Percentiles rank a stretch among this genome's conserved stretches.
These are phyloP conservation scores for Elysia chlorotica DNA, from an alignment of 1,140 invertebrate species.

Conservation along the genomic window DNA sequence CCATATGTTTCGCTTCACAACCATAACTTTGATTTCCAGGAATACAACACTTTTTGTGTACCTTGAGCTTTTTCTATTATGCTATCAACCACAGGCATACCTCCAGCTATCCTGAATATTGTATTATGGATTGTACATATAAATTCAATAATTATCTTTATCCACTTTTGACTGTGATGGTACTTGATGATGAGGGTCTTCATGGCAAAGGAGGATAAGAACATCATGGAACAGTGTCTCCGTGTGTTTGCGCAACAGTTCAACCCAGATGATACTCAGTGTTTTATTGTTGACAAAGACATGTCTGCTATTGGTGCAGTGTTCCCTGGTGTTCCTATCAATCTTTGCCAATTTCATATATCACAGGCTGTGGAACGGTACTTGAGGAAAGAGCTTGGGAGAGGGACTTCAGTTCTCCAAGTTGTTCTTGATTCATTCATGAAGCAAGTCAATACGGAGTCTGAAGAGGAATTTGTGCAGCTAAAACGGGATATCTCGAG, in stretches of 20 bases:
- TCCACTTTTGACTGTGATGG: neutral
- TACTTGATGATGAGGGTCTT: slow-evolving; percentile 1
- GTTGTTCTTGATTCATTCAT: neutral
- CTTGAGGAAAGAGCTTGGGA: neutral
- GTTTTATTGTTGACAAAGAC: slow-evolving; percentile 4
- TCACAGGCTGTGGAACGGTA: neutral
- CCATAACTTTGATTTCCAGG: too few species aligned
- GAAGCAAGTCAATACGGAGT: neutral
- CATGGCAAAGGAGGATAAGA: neutral
- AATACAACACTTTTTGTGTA: too few species aligned
- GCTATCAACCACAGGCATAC: too few species aligned
- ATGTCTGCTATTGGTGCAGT: neutral
- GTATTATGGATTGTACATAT: neutral
- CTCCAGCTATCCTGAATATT: neutral
- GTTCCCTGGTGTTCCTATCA: neutral
- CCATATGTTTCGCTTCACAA: too few species aligned
- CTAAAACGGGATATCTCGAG: neutral
- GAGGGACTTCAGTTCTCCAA: neutral
- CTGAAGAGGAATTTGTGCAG: neutral
- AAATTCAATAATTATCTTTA: neutral
- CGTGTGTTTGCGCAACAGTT: slow-evolving; percentile 1
- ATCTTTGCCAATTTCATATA: slow-evolving; percentile 4
- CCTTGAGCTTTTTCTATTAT: too few species aligned
- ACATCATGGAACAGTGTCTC: neutral
- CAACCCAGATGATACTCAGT: neutral